A percentile compares a stretch with the other conserved stretches of the same genome.
Conservation (phyloP, 1,140 invertebrate genomes). For the Dendrolimus punctatus region DNA sequence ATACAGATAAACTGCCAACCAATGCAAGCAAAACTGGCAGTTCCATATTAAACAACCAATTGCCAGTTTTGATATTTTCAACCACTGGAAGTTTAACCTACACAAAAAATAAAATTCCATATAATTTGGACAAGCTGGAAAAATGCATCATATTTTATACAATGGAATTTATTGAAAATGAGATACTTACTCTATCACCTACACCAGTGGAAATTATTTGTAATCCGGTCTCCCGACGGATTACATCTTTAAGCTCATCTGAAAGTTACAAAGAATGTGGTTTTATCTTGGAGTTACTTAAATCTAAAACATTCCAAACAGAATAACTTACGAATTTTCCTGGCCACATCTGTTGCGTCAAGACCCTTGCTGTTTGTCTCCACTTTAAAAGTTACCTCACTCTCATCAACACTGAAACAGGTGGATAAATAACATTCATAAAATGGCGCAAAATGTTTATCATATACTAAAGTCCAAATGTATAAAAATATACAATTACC, state of each 20-base stretch:
- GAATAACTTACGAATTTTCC: constrained; percentile 75
- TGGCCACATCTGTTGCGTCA: constrained; percentile 82
- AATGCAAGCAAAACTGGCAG: constrained; percentile 70
- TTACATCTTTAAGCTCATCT: constrained; percentile 76
- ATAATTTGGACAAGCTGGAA: neutral
- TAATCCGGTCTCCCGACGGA: constrained; percentile 74
- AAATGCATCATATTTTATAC: neutral
- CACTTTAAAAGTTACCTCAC: constrained; percentile 89
- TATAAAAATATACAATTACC: constrained; percentile 30
- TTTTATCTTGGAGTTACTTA: no score
- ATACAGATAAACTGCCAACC: constrained; percentile 71
- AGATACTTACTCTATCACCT: constrained; percentile 80
- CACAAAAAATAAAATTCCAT: constrained; percentile 10
- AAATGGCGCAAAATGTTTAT: no score
- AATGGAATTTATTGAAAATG: neutral
- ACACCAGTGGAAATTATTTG: constrained; percentile 83
- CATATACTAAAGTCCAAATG: neutral
- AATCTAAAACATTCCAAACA: no score
- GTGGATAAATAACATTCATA: no score
- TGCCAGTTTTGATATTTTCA: constrained; percentile 20
- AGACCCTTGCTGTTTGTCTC: constrained; percentile 78
- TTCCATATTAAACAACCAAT: constrained; percentile 67
- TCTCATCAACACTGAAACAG: constrained; percentile 77
- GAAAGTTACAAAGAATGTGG: constrained; percentile 29
- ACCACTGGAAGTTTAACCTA: constrained; percentile 54